Base-by-base conservation (phyloP, 2,113 vertebrate genomes). In the Monarcha castaneiventris region DNA sequence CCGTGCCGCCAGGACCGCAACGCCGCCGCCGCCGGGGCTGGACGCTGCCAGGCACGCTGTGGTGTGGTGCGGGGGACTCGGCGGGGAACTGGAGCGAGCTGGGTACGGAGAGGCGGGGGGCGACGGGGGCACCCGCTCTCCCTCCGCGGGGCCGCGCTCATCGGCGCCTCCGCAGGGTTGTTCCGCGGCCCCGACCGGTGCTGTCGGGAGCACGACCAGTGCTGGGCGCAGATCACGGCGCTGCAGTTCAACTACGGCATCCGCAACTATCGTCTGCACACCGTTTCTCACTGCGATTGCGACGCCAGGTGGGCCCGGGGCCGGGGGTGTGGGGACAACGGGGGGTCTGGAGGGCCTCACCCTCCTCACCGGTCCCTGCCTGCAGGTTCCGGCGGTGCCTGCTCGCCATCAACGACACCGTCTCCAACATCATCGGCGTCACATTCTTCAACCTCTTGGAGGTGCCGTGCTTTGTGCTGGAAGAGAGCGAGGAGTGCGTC, bases 231-330 rank as follows among this genome's bases (percentile, higher is more conserved):
- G 84, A 99, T 99, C 78, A 37, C 96, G 6, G 98, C 99, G 58
- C 98, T 99, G 39, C 96, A 97, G 30, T 98, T 97, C n/a, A 83
- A 87, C 51, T 99, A 98, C 3, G 99, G 99, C 10, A 95, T 99
- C 85, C 98, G 98, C 76, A 99, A 99, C 97, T 98, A 96, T 66
- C 98, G 98, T 55, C 97, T 99, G 72, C 99, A 98, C 93, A 99
- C 99, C 69, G 92, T 99, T 76, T 99, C 99, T 37, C 99, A 99
- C 96, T 99, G 99, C 18, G 97, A 98, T 92, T 99, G 99, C 41
- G 99, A 99, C 41, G 89, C 97, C 90, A 98, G 97, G 99, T 99
- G 96, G 76, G 97, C n/a, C 8, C 5, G 11, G 16, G 29, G 32
- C 7, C 8, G 14, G 23, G 35, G 8, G 7, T 2, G 2, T 46